These are phyloP conservation scores for Halcyon badia DNA, from an alignment of 2,797 vertebrate species.

Conservation along the genomic window DNA sequence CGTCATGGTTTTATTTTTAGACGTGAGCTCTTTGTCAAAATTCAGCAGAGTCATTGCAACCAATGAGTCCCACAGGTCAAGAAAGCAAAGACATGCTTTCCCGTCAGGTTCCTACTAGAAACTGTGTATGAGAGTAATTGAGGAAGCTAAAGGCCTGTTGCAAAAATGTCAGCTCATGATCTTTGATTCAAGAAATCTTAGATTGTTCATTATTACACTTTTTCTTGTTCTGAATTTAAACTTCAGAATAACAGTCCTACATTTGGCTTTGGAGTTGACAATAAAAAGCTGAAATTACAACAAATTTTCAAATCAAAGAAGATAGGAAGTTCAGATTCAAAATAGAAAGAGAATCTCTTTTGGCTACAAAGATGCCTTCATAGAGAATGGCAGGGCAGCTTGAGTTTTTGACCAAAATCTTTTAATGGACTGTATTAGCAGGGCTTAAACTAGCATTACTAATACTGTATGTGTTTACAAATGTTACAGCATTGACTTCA, in stretches of 20 bases:
- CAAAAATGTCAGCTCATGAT: neutral
- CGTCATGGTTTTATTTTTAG: neutral
- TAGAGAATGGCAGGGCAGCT: neutral
- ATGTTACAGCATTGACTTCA: neutral
- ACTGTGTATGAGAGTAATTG: neutral
- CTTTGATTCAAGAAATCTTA: neutral
- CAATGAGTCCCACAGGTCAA: neutral
- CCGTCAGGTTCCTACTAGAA: neutral
- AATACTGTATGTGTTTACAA: neutral
- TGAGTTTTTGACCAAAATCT: neutral
- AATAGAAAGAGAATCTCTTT: neutral
- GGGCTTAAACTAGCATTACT: neutral
- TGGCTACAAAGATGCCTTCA: neutral
- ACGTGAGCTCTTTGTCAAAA: neutral
- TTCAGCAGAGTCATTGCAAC: neutral
- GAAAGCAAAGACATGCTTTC: neutral
- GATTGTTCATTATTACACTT: neutral
- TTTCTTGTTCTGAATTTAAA: neutral
- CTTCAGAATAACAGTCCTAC: neutral
- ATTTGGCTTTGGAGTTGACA: neutral
- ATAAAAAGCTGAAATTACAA: neutral
- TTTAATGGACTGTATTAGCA: neutral
- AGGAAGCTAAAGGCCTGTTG: neutral
- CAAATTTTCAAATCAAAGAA: neutral
- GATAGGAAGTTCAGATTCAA: neutral